phyloP scores from a whole-genome alignment of 1,140 invertebrate species.

The Drosophila auraria region DNA sequence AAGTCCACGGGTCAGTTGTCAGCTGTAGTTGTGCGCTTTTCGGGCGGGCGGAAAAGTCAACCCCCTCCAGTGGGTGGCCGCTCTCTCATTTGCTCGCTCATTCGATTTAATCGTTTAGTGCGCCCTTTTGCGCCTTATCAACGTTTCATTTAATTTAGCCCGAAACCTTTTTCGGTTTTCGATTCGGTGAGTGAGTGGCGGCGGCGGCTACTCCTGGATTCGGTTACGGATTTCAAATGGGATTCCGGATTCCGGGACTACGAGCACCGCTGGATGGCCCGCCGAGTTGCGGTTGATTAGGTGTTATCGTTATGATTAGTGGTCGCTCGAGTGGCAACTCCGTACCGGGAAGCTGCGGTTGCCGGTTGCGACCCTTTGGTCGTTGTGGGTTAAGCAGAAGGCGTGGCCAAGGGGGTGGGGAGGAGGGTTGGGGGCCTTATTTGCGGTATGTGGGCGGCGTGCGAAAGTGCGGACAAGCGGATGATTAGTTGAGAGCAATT shows the following conservation, averaged over 20 bases:
- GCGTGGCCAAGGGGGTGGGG: neutral
- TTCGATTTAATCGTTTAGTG: slow-evolving; percentile 83
- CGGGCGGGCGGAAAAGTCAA: slow-evolving; percentile 5
- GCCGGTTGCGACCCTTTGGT: slow-evolving; percentile 25
- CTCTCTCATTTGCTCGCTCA: slow-evolving; percentile 78
- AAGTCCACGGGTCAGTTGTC: slow-evolving; percentile 39
- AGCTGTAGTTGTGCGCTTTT: neutral
- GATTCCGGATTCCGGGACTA: slow-evolving; percentile 22
- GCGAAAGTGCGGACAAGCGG: slow-evolving; percentile 30
- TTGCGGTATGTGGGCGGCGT: slow-evolving; percentile 31
- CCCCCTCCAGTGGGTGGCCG: slow-evolving; percentile 21
- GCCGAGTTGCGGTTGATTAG: slow-evolving; percentile 72
- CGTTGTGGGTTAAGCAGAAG: slow-evolving; percentile 5
- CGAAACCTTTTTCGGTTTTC: slow-evolving; percentile 59
- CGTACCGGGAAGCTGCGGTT: slow-evolving; percentile 42
- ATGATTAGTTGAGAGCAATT: slow-evolving; percentile 47
- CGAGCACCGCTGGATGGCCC: slow-evolving; percentile 35
- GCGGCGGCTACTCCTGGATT: slow-evolving; percentile 8
- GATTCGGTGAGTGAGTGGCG: slow-evolving; percentile 13
- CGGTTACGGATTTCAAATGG: slow-evolving; percentile 41
- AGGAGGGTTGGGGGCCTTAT: neutral
- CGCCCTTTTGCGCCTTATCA: slow-evolving; percentile 82
- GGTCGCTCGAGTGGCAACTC: slow-evolving; percentile 59
- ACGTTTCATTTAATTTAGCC: slow-evolving; percentile 81
- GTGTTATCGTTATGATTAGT: slow-evolving; percentile 82